Base-by-base conservation (phyloP, 2,888 invertebrate species). In the Chymomyza amoena region DNA sequence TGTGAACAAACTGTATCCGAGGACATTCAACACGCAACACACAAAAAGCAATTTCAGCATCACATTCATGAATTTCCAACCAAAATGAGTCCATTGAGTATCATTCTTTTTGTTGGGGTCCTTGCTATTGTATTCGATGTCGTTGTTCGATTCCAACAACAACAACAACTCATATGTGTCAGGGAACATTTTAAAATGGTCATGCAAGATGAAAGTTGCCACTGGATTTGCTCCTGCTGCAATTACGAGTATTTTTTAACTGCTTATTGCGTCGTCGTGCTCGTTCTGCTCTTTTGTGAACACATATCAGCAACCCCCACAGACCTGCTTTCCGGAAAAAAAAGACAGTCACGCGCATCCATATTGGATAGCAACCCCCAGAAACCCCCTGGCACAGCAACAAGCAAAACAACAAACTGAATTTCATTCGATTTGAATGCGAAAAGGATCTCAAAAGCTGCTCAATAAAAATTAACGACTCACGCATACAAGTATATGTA, bases 391-490 rank as follows among this genome's bases (percentile, higher is more conserved):
- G 56, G 71, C 64, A 68, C 83, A 81, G 79, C 82, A 84, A 84
- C 85, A 87, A 84, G 84, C 84, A 67, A 84, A 73, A 71, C 87
- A 74, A 75, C 76, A 61, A 76, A 83, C 88, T 87, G 88, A 88
- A 87, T 80, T 87, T 79, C 87, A 86, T 82, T 86, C 87, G 88
- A 86, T 86, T 88, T 81, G 88, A 78, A 84, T 86, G 84, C 85
- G 76, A 79, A 75, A 73, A 78, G 87, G 82, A 80, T 83, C 87
- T 84, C 88, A 84, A 89, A 84, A 89, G 89, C 88, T 89, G 70
- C 73, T 80, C 77, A 87, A 90, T 90, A 90, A 90, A 90, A 90
- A 90, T 90, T 90, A 89, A 90, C 82, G 90, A 57, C 57, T 15
- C 57, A 57, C 28, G 20, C 57, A 57, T 28, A 57, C 57, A 57